Percentiles rank a stretch among this genome's conserved stretches.
Evolutionary conservation across 2,113 vertebrate species (phyloP).

Genomic region (Eudyptes chrysolophus): DNA sequence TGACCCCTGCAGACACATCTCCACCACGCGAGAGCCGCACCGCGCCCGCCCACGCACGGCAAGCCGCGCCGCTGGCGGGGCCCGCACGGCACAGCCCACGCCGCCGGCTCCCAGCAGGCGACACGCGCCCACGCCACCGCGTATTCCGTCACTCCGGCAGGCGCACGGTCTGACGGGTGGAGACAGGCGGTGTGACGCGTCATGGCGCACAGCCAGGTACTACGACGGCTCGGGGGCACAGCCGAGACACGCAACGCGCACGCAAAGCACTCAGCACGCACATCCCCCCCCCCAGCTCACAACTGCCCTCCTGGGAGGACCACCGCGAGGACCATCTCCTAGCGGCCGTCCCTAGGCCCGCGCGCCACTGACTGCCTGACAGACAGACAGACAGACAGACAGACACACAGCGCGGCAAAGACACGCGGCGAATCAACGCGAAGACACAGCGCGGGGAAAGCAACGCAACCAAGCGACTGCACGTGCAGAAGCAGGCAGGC

Average conservation of each 20-base stretch:
- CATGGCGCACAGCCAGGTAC: rapidly evolving
- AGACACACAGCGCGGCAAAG: neutral
- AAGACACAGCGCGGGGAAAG: rapidly evolving
- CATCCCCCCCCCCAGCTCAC: neutral
- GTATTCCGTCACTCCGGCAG: rapidly evolving
- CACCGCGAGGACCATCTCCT: rapidly evolving
- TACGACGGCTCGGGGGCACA: rapidly evolving
- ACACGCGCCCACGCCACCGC: neutral
- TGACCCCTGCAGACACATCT: neutral
- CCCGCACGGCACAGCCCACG: neutral
- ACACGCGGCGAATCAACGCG: rapidly evolving
- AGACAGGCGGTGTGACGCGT: rapidly evolving
- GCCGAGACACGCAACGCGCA: no score
- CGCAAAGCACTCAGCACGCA: rapidly evolving
- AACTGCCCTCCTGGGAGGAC: rapidly evolving
- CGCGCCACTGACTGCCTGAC: no score
- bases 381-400: no score
- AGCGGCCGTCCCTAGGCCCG: rapidly evolving
- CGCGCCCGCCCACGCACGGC: neutral
- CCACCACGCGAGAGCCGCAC: rapidly evolving
- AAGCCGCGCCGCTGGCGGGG: rapidly evolving
- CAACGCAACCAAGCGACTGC: rapidly evolving
- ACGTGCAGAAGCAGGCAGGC: rapidly evolving
- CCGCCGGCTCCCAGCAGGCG: neutral
- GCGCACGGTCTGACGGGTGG: rapidly evolving